phyloP scores from a whole-genome alignment of 2,797 vertebrate genomes.

The Dromococcyx pavoninus region DNA sequence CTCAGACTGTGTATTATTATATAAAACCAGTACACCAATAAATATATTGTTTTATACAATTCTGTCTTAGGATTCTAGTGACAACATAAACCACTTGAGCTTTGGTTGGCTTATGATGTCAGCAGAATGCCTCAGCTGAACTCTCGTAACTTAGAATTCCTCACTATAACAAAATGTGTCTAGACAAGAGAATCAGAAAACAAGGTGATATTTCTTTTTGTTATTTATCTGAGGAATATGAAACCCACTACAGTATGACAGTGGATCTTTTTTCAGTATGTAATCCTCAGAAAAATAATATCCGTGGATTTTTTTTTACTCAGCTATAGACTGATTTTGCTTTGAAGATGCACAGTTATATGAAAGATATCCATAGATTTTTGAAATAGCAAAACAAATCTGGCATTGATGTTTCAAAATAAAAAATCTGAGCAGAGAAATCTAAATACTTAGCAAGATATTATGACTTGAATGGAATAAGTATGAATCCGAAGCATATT shows the following conservation, averaged over 20 bases:
- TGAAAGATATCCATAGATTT: neutral
- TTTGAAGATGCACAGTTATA: neutral
- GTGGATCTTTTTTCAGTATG: neutral
- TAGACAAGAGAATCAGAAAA: conserved; percentile 2
- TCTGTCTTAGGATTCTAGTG: neutral
- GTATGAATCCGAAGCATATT: neutral
- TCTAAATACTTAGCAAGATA: neutral
- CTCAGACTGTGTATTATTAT: neutral
- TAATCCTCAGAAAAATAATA: neutral
- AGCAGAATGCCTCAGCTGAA: neutral
- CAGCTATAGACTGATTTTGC: neutral
- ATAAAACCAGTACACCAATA: conserved; percentile 4
- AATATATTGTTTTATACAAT: neutral
- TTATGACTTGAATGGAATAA: neutral
- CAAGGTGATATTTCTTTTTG: neutral
- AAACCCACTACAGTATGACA: neutral
- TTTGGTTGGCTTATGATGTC: neutral
- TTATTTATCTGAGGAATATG: neutral
- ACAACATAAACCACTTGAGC: conserved; percentile 6
- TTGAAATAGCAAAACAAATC: neutral
- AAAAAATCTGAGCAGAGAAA: neutral
- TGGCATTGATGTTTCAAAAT: neutral
- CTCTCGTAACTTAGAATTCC: neutral
- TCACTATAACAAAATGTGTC: neutral
- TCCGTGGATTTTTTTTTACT: neutral